These are phyloP conservation scores for Venustaconcha ellipsiformis DNA, from an alignment of 1,140 invertebrate genomes.

Conservation along the genomic window DNA sequence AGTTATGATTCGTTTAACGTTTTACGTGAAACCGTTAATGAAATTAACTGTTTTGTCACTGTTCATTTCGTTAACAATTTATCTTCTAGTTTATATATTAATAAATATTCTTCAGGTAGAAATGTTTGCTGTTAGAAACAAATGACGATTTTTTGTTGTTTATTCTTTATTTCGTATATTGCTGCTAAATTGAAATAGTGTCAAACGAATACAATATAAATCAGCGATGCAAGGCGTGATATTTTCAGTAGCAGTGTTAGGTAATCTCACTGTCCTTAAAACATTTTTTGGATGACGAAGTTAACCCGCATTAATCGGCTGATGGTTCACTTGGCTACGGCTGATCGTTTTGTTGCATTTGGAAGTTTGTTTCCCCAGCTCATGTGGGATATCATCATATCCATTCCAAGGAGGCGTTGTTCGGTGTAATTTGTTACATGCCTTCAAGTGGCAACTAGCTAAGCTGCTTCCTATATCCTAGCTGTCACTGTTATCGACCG, in stretches of 20 bases:
- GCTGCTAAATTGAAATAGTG: no score
- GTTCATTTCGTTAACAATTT: no score
- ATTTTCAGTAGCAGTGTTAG: slow-evolving; percentile 76
- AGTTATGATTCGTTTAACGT: no score
- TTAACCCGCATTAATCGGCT: slow-evolving; percentile 81
- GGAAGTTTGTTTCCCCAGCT: slow-evolving; percentile 81
- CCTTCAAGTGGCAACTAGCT: slow-evolving; percentile 85
- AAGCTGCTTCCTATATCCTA: slow-evolving; percentile 94
- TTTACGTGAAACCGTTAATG: no score
- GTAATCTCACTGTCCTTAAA: slow-evolving; percentile 77
- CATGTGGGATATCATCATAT: slow-evolving; percentile 77
- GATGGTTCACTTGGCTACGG: slow-evolving; percentile 79
- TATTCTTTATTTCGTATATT: no score
- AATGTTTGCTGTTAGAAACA: no score
- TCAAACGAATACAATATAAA: slow-evolving; percentile 36
- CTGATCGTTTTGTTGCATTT: slow-evolving; percentile 80
- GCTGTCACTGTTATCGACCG: slow-evolving; percentile 94
- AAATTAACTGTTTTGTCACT: no score
- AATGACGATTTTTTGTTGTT: no score
- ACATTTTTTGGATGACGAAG: slow-evolving; percentile 70
- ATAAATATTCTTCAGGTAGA: no score
- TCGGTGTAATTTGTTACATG: slow-evolving; percentile 78
- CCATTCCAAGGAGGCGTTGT: slow-evolving; percentile 76
- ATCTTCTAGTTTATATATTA: no score
- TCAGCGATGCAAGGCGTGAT: slow-evolving; percentile 69